Conservation (phyloP, 2,888 invertebrate species). For the Zygothrica quintamaculata region DNA sequence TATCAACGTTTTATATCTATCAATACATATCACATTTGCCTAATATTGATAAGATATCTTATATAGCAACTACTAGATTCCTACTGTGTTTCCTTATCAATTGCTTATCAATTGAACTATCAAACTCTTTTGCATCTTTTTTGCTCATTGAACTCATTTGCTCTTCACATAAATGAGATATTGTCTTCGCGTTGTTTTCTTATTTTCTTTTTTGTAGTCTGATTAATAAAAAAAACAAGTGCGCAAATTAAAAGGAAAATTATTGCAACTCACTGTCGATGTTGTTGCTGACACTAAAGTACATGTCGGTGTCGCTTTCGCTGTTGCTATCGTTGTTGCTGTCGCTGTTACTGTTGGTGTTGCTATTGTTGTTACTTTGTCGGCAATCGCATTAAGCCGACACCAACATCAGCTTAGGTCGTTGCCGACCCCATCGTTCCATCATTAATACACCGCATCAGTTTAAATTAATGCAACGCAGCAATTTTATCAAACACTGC, state of each 20-base stretch:
- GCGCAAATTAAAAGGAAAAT: conserved; percentile 74
- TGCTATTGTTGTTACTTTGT: conserved; percentile 38
- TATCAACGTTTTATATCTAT: too few relatives aligned
- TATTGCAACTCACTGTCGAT: conserved; percentile 69
- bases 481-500: conserved; percentile 70
- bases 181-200: conserved; percentile 33
- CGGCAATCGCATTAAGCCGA: conserved; percentile 66
- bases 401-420: conserved; percentile 27
- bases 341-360: conserved; percentile 20
- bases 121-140: conserved; percentile 23
- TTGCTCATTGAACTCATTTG: conserved; percentile 40
- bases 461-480: conserved; percentile 77
- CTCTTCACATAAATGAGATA: conserved; percentile 17
- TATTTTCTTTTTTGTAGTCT: conserved; percentile 35
- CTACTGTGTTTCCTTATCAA: neutral
- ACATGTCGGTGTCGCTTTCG: conserved; percentile 2
- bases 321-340: conserved; percentile 6
- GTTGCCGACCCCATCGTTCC: conserved; percentile 26
- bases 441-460: conserved; percentile 76
- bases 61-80: neutral
- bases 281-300: conserved; percentile 7
- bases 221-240: conserved; percentile 70
- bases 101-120: conserved; percentile 13
- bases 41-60: conserved; percentile 2
- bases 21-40: too few relatives aligned